Conservation (phyloP, 1,140 invertebrate species). For the Drosophila novamexicana region DNA sequence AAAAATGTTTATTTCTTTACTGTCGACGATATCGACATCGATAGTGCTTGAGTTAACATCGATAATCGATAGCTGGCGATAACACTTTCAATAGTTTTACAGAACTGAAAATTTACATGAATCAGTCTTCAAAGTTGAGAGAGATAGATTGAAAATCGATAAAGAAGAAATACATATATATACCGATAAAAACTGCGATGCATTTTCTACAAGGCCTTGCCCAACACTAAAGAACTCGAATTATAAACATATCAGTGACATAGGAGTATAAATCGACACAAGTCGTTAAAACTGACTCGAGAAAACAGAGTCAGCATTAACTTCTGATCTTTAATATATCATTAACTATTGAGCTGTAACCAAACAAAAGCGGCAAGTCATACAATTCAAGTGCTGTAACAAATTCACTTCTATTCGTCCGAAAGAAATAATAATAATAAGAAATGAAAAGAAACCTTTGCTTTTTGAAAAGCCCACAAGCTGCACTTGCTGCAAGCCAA, state of each 20-base stretch:
- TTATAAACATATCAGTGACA: not conserved
- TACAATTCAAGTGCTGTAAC: conserved; percentile 15
- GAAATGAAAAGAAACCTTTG: conserved; percentile 14
- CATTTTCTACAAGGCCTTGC: not conserved
- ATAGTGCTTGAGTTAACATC: no score
- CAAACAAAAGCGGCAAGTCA: conserved; percentile 21
- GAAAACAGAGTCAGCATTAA: not conserved
- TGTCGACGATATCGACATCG: no score
- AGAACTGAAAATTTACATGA: no score
- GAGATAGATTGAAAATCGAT: no score
- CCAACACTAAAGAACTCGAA: not conserved
- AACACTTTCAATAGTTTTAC: no score
- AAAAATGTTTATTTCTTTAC: no score
- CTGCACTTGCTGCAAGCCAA: conserved; percentile 29
- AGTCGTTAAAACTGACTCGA: conserved; percentile 3
- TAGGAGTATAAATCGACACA: no score
- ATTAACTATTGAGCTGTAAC: conserved; percentile 3
- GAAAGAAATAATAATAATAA: not conserved
- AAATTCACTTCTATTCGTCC: conserved; percentile 1
- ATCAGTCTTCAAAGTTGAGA: no score
- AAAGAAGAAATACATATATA: no score
- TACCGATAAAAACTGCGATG: no score
- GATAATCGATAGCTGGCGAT: no score
- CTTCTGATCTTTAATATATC: conserved; percentile 24
- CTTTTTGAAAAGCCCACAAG: not conserved